Conservation (phyloP, 2,113 vertebrate species). For the Origma solitaria region DNA sequence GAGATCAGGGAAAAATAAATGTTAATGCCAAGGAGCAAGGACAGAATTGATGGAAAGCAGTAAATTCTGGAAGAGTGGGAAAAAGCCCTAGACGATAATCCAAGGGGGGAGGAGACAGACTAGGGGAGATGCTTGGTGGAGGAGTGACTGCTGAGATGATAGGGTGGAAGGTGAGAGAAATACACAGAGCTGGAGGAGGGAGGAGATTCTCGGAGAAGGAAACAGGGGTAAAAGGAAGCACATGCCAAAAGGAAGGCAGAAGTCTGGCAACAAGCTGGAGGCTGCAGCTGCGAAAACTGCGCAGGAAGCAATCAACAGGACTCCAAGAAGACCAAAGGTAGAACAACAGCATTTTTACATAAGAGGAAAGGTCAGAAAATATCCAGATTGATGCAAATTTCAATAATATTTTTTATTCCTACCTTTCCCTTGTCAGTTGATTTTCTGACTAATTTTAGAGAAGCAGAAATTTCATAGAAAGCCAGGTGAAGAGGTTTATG, state of each 20-base stretch:
- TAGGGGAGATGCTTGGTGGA: neutral
- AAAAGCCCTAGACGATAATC: neutral
- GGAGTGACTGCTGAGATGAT: neutral
- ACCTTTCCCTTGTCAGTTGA: neutral
- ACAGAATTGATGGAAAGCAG: neutral
- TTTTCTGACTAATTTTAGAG: neutral
- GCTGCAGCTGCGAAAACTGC: neutral
- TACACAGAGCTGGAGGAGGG: neutral
- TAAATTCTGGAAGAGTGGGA: neutral
- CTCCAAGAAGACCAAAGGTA: conserved; percentile 35
- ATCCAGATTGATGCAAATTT: neutral
- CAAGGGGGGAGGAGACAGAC: neutral
- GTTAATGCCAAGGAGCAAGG: neutral
- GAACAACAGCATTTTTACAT: neutral
- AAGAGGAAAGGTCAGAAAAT: neutral
- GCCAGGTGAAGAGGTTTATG: neutral
- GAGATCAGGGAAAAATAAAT: neutral
- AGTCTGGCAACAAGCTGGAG: neutral
- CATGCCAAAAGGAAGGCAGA: neutral
- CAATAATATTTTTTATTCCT: neutral
- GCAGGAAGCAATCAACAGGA: neutral
- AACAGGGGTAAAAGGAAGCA: neutral
- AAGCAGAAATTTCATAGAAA: neutral
- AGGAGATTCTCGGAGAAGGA: neutral
- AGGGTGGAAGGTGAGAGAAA: neutral